Conservation (phyloP, 2,888 invertebrate genomes). For the Cryptus viduatorius region DNA sequence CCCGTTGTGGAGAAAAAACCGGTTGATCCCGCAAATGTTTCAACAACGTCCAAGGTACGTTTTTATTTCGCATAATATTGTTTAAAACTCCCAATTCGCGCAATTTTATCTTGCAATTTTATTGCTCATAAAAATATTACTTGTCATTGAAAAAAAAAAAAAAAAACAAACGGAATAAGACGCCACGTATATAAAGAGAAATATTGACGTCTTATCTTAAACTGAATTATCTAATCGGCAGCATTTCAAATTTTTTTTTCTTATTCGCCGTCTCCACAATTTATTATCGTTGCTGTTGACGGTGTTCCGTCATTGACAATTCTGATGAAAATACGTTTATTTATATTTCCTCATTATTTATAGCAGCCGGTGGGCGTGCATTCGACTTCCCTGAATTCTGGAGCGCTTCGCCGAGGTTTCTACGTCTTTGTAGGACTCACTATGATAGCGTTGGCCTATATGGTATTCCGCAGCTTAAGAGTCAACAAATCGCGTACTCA, state of each 20-base stretch:
- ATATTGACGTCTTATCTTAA: too few species aligned
- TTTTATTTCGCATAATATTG: not conserved
- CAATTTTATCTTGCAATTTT: not conserved
- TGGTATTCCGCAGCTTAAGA: slow-evolving; percentile 81
- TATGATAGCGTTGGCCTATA: slow-evolving; percentile 81
- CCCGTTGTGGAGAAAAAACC: slow-evolving; percentile 26
- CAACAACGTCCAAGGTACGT: slow-evolving; percentile 48
- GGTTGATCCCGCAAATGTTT: not conserved
- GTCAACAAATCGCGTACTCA: slow-evolving; percentile 82
- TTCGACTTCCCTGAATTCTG: slow-evolving; percentile 76
- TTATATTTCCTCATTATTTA: not conserved
- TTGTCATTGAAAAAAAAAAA: not conserved
- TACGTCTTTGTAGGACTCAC: slow-evolving; percentile 83
- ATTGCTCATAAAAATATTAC: not conserved
- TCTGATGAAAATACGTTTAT: not conserved
- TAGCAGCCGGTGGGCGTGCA: slow-evolving; percentile 69
- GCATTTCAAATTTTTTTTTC: too few species aligned
- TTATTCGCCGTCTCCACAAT: too few species aligned
- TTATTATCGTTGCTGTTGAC: too few species aligned
- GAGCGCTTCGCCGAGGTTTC: slow-evolving; percentile 82
- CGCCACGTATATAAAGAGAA: too few species aligned
- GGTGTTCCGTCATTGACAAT: not conserved
- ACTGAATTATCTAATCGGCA: too few species aligned
- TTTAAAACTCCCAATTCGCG: not conserved
- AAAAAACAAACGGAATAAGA: not conserved